These are phyloP conservation scores for Bibio marci DNA, from an alignment of 2,888 invertebrate species.

Conservation along the genomic window DNA sequence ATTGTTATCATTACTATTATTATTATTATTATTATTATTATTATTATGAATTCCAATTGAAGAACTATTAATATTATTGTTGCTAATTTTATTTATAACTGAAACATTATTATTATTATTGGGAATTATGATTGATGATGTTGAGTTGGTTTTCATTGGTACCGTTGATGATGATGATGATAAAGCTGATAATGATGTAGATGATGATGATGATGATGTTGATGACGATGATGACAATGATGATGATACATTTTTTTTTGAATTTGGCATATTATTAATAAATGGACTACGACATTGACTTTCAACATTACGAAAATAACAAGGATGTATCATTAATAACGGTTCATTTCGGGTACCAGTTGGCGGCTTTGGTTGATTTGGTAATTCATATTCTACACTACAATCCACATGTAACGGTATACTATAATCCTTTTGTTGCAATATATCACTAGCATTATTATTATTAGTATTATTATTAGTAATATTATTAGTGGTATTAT, in stretches of 20 bases:
- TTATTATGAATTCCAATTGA: no score
- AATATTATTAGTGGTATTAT: no score
- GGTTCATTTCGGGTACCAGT: slow-evolving; percentile 69
- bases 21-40: no score
- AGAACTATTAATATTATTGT: no score
- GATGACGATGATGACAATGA: slow-evolving; percentile 17
- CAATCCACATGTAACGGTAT: slow-evolving; percentile 79
- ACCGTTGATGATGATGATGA: slow-evolving; percentile 5
- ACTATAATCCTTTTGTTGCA: slow-evolving; percentile 57
- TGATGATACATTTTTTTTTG: slow-evolving; percentile 30
- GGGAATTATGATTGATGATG: no score
- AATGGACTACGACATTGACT: slow-evolving; percentile 67
- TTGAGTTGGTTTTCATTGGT: no score
- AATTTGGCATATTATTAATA: slow-evolving; percentile 63
- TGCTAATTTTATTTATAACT: no score
- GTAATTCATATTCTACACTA: slow-evolving; percentile 81
- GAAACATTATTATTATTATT: no score
- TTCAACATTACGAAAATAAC: slow-evolving; percentile 75
- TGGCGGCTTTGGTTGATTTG: slow-evolving; percentile 75
- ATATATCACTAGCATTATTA: no score
- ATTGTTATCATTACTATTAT: no score
- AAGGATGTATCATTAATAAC: slow-evolving; percentile 77
- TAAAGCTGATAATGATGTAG: slow-evolving; percentile 8
- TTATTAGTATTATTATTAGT: no score
- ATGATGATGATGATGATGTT: slow-evolving; percentile 12